These are phyloP conservation scores for Chlamydotis undulata DNA, from an alignment of 2,113 vertebrate genomes.

Conservation along the genomic window DNA sequence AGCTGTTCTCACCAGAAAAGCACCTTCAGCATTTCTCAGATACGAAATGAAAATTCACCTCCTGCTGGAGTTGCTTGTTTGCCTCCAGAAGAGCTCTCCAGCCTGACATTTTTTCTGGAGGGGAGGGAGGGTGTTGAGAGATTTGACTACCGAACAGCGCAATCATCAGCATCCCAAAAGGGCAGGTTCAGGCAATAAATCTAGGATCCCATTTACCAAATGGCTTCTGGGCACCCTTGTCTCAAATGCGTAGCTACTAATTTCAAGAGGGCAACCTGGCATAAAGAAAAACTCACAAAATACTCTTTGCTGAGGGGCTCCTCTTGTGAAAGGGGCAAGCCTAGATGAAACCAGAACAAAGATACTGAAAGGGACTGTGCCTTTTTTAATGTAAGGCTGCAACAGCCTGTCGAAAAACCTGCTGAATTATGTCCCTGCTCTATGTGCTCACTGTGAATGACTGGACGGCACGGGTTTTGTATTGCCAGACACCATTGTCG, in stretches of 20 bases:
- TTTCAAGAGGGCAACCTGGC: neutral
- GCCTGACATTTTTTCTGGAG: constrained; percentile 31
- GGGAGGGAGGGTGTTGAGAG: constrained; percentile 18
- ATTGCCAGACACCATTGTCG: neutral
- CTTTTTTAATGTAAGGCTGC: neutral
- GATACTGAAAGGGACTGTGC: neutral
- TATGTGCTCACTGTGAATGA: neutral
- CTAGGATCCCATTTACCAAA: neutral
- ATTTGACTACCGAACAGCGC: constrained; percentile 19
- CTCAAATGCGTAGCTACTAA: neutral
- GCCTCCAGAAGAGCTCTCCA: constrained; percentile 32
- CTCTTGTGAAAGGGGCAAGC: neutral
- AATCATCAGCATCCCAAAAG: constrained; percentile 30
- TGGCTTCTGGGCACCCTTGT: constrained; percentile 30
- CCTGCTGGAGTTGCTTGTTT: neutral
- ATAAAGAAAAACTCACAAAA: neutral
- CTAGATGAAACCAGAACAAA: constrained; percentile 3
- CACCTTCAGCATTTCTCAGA: constrained; percentile 23
- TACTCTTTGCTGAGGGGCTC: neutral
- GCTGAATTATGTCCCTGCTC: constrained; percentile 9
- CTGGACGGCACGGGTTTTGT: neutral
- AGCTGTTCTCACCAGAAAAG: constrained; percentile 16
- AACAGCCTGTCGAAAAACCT: neutral
- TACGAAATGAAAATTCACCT: neutral
- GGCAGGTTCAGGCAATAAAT: constrained; percentile 57